Conservation (phyloP, 2,113 vertebrate species). For the Aptenodytes patagonicus region DNA sequence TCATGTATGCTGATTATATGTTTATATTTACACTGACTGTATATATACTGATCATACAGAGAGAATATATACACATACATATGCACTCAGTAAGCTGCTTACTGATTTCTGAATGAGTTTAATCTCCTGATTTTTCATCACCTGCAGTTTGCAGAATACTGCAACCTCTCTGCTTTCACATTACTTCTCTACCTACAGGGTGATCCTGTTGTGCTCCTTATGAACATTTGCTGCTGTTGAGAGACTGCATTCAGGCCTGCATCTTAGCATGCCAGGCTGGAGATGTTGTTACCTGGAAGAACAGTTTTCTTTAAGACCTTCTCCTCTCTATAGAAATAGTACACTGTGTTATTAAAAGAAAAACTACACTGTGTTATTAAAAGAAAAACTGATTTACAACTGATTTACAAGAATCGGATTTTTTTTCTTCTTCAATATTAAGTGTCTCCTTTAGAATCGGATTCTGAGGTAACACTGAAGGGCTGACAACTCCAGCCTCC, state of each 20-base stretch:
- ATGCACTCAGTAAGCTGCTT: neutral
- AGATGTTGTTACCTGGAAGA: neutral
- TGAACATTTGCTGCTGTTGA: neutral
- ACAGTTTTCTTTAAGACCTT: neutral
- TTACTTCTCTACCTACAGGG: neutral
- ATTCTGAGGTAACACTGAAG: neutral
- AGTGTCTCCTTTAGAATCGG: neutral
- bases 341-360: neutral
- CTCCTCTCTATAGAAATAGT: neutral
- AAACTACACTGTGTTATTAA: neutral
- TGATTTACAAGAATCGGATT: neutral
- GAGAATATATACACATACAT: neutral
- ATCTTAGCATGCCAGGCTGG: neutral
- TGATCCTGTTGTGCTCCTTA: neutral
- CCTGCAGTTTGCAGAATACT: neutral
- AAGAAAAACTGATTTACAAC: neutral
- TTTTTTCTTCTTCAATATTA: neutral
- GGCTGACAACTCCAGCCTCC: neutral
- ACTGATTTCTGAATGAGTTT: neutral
- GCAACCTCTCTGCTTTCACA: neutral
- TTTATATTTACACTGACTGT: neutral
- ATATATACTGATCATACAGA: neutral
- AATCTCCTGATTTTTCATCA: neutral
- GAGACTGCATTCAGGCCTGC: neutral
- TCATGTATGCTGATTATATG: neutral